Evolutionary conservation across 2,888 invertebrate genomes (phyloP).

Genomic region (Mythimna lalbum): DNA sequence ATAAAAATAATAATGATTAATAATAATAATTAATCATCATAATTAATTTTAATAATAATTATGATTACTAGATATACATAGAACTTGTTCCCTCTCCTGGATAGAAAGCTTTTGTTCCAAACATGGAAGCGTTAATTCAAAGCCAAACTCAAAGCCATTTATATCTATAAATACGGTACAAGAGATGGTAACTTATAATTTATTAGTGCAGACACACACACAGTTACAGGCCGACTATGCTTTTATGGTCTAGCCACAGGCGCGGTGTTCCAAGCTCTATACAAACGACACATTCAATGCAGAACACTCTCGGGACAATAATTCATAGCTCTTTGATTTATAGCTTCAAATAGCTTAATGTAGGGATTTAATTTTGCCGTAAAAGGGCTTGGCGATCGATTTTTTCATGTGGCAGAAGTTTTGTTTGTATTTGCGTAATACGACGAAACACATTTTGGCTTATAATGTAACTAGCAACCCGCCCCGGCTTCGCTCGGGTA

Average conservation of each 20-base stretch:
- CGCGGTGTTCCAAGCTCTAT: neutral
- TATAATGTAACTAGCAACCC: too few relatives aligned
- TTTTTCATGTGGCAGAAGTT: neutral
- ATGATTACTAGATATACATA: too few relatives aligned
- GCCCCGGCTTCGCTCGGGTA: too few relatives aligned
- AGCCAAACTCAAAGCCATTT: too few relatives aligned
- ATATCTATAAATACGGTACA: too few relatives aligned
- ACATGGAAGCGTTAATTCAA: neutral
- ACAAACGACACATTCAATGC: neutral
- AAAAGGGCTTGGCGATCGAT: neutral
- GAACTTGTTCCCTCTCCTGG: too few relatives aligned
- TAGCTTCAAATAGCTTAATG: slow-evolving; percentile 36
- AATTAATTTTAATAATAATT: too few relatives aligned
- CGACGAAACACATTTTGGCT: neutral
- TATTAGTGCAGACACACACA: too few relatives aligned
- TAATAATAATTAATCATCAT: too few relatives aligned
- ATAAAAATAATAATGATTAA: too few relatives aligned
- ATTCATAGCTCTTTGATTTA: slow-evolving; percentile 58
- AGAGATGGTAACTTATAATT: too few relatives aligned
- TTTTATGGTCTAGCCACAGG: neutral
- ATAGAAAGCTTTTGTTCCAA: neutral
- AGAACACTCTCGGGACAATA: slow-evolving; percentile 34
- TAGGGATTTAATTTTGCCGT: slow-evolving; percentile 29
- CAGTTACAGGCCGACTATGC: too few relatives aligned
- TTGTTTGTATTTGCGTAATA: neutral